Percentiles rank a stretch among this genome's conserved stretches.
Evolutionary conservation across 2,888 invertebrate genomes (phyloP).

Genomic region (Melanophora roralis): DNA sequence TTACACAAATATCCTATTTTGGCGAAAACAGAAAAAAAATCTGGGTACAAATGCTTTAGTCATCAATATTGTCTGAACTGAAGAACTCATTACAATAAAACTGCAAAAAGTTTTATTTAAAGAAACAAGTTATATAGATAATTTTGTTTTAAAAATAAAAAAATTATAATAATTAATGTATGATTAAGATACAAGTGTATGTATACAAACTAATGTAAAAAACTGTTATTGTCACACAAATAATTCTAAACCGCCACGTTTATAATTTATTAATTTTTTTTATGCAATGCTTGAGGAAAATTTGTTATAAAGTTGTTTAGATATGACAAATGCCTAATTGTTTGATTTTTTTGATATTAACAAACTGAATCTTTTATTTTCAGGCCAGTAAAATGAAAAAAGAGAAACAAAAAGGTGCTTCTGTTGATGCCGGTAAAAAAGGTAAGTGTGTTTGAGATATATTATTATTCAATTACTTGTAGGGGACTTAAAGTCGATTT

Average conservation of each 20-base stretch:
- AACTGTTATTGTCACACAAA: background rate
- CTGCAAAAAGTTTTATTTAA: background rate
- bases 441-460: slow-evolving; percentile 70
- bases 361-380: slow-evolving; percentile 56
- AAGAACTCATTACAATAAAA: slow-evolving; percentile 8
- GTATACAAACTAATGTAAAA: background rate
- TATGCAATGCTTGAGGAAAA: background rate
- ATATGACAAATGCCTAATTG: slow-evolving; percentile 21
- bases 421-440: slow-evolving; percentile 68
- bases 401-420: slow-evolving; percentile 81
- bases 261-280: background rate
- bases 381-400: slow-evolving; percentile 84
- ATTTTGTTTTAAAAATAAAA: too few relatives aligned
- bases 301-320: background rate
- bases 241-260: slow-evolving; percentile 15
- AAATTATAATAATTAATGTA: too few relatives aligned
- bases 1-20: background rate
- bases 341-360: slow-evolving; percentile 49
- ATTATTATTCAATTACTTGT: too few relatives aligned
- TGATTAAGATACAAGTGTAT: background rate
- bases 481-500: too few relatives aligned
- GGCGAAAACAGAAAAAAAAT: background rate
- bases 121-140: too few relatives aligned
- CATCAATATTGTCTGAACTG: slow-evolving; percentile 37
- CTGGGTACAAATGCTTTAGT: slow-evolving; percentile 30